phyloP scores from a whole-genome alignment of 2,797 vertebrate genomes.

The Eulemur albifrons region DNA sequence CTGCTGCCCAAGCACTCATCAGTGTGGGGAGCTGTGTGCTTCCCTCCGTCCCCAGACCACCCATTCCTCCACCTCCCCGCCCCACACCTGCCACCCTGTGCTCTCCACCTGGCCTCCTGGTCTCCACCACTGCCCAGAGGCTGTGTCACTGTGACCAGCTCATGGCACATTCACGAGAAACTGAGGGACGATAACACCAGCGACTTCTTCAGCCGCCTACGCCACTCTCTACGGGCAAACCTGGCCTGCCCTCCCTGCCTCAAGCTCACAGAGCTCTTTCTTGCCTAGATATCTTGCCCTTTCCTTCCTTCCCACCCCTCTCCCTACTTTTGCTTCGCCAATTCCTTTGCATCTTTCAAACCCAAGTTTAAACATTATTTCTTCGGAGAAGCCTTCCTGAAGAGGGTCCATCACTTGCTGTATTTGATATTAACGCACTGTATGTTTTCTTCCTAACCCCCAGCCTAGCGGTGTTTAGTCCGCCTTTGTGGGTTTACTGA shows the following conservation, averaged over 20 bases:
- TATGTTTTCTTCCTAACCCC: not conserved
- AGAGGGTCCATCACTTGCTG: not conserved
- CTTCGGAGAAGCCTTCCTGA: not conserved
- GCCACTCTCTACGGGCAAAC: not conserved
- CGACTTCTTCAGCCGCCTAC: not conserved
- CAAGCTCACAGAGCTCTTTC: not conserved
- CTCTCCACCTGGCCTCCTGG: not conserved
- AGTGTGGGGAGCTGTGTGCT: not conserved
- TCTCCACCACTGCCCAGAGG: not conserved
- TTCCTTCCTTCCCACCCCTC: not conserved
- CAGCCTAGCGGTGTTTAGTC: rapidly evolving
- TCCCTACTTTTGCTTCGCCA: not conserved
- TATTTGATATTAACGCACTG: not conserved
- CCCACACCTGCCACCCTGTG: not conserved
- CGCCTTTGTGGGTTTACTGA: not conserved
- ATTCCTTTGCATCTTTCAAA: not conserved
- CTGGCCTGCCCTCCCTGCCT: not conserved
- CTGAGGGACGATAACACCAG: rapidly evolving
- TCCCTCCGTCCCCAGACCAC: not conserved
- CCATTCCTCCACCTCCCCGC: not conserved
- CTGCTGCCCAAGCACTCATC: not conserved
- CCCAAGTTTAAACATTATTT: not conserved
- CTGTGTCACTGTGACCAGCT: not conserved
- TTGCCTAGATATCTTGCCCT: not conserved
- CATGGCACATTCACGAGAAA: not conserved